Conservation (phyloP, 1,140 invertebrate species). For the Caenorhabditis tropicalis region DNA sequence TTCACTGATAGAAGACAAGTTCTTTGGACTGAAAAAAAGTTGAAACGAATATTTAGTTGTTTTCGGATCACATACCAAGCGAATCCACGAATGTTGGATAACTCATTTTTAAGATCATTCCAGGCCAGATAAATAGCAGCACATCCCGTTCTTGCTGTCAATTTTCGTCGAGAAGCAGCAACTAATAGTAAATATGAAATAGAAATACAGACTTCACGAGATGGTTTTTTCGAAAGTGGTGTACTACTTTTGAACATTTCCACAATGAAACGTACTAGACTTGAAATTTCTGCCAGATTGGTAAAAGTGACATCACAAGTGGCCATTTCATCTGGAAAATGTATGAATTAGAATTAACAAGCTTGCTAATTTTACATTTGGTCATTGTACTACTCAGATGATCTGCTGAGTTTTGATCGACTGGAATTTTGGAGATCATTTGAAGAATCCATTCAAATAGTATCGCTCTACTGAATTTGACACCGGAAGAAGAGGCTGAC, state of each 20-base stretch:
- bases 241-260: constrained; percentile 3
- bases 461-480: not conserved
- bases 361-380: constrained; percentile 5
- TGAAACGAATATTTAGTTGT: no score
- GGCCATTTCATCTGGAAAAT: constrained; percentile 11
- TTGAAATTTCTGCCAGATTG: not conserved
- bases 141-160: constrained; percentile 40
- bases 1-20: not conserved
- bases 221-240: not conserved
- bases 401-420: constrained; percentile 20
- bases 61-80: not conserved
- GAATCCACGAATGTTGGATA: not conserved
- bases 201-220: not conserved
- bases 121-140: constrained; percentile 46
- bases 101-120: constrained; percentile 28
- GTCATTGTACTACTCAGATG: constrained; percentile 25
- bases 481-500: not conserved
- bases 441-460: constrained; percentile 41
- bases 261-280: not conserved
- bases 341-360: not conserved
- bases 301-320: constrained; percentile 14
- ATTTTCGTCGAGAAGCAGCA: not conserved
- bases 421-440: not conserved
- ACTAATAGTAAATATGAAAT: constrained; percentile 23
- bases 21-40: not conserved